Evolutionary conservation across 2,888 invertebrate species (phyloP).

Genomic region (Macaria notata): DNA sequence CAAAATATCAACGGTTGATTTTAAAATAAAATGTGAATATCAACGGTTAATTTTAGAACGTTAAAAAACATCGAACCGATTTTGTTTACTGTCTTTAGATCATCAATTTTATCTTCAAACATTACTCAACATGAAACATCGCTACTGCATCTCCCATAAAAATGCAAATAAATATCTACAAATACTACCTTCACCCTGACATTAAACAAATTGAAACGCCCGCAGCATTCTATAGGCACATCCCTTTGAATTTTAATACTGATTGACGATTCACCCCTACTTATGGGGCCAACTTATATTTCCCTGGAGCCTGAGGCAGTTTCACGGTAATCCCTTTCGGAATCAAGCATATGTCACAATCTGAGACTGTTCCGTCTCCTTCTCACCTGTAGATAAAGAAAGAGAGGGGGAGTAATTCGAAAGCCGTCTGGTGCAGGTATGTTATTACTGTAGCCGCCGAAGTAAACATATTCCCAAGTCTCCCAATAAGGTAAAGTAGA

Average conservation of each 20-base stretch:
- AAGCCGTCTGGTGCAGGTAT: conserved; percentile 32
- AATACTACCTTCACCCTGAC: conserved; percentile 33
- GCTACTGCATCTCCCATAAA: conserved; percentile 12
- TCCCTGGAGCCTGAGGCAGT: conserved; percentile 67
- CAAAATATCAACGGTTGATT: too few species aligned
- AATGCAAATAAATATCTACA: conserved; percentile 27
- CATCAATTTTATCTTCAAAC: too few species aligned
- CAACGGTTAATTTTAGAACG: too few species aligned
- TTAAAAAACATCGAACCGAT: too few species aligned
- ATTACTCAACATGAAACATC: conserved; percentile 5
- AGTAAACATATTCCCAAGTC: conserved; percentile 70
- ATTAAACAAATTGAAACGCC: conserved; percentile 68
- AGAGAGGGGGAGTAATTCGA: conserved; percentile 37
- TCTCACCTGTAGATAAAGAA: conserved; percentile 38
- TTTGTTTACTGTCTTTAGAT: too few species aligned
- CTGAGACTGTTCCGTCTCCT: conserved; percentile 43
- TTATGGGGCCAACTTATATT: conserved; percentile 65
- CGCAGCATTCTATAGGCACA: conserved; percentile 43
- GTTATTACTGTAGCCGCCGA: conserved; percentile 50
- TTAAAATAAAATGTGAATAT: too few species aligned
- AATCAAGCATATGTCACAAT: conserved; percentile 55
- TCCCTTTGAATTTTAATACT: conserved; percentile 67
- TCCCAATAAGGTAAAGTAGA: conserved; percentile 66
- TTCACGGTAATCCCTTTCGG: conserved; percentile 57
- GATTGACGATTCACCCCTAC: conserved; percentile 67